Evolutionary conservation across 1,140 invertebrate genomes (phyloP), one percentile per base, ranked within the genome.

Genomic region (Lutraria rhynchaena): DNA sequence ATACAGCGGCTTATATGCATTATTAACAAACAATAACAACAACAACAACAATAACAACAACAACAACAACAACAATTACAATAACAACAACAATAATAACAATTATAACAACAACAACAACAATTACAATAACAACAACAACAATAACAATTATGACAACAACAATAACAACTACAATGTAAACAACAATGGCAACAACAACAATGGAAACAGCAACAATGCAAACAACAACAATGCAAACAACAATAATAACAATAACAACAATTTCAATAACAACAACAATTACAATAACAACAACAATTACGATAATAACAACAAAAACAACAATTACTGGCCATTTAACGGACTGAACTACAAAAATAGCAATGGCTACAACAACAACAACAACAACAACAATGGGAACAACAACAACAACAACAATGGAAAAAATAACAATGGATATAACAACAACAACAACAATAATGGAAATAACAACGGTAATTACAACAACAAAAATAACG

Each of bases 401-500:
- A 57, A 29, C 27, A 57, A 29, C 27, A 19, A n/a, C n/a, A 57
- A 29, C 27, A 7, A n/a, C 27, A 57, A 29, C 27, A 57, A n/a
- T 57, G 27, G 53, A 22, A 57, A 41, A 22, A 74, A 33, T 4
- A 31, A n/a, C 37, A 74, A 53, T 37, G 22, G 51, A 19, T 58
- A 41, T 33, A 58, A 33, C 35, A 58, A 19, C 37, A 73, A 41
- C 37, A 74, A 33, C 11, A 31, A n/a, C 37, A 57, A 49, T 33
- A 74, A 53, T 37, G 22, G 51, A 19, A 74, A 41, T 33, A 58
- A 33, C 35, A 58, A 19, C 37, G 22, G 51, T 29, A 74, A 7
- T 29, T 37, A 33, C 33, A 74, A 41, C 22, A 57, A 33, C 35
- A 4, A 33, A 29, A 57, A 29, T 19, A 7, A n/a, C 4, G 27